phyloP scores from a whole-genome alignment of 2,888 invertebrate species.

The Eupithecia abbreviata region DNA sequence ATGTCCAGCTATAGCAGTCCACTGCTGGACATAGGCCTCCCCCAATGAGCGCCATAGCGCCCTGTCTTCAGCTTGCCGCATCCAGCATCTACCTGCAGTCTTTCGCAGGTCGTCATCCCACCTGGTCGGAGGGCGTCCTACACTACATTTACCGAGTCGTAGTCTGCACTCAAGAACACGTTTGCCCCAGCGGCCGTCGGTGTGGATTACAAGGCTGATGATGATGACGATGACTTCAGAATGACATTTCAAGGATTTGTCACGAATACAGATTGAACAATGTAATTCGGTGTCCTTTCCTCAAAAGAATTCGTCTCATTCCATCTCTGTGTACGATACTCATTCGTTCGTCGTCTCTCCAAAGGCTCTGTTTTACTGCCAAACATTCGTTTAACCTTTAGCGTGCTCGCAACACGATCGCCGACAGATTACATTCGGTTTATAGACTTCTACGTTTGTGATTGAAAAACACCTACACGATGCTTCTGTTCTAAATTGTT shows the following conservation, averaged over 20 bases:
- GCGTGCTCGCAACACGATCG: conserved; percentile 49
- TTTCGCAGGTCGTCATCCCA: no score
- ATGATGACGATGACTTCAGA: not conserved
- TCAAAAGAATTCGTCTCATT: not conserved
- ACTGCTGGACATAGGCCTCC: no score
- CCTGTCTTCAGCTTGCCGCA: no score
- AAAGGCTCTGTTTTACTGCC: conserved; percentile 56
- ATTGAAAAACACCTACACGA: conserved; percentile 40
- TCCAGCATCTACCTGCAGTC: no score
- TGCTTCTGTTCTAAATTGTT: conserved; percentile 31
- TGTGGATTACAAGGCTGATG: no score
- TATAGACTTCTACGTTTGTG: conserved; percentile 44
- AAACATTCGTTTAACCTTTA: conserved; percentile 58
- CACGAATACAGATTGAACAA: not conserved
- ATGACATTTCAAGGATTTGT: not conserved
- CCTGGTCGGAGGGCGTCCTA: no score
- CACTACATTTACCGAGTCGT: no score
- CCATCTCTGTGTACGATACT: conserved; percentile 22
- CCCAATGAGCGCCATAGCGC: no score
- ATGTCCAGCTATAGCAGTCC: no score
- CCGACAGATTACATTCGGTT: conserved; percentile 50
- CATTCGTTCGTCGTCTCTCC: conserved; percentile 15
- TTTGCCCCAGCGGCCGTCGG: no score
- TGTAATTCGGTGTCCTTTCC: not conserved
- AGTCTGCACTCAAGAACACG: no score